These are phyloP conservation scores for Pristionchus fissidentatus DNA, from an alignment of 2,888 invertebrate genomes.

Conservation along the genomic window DNA sequence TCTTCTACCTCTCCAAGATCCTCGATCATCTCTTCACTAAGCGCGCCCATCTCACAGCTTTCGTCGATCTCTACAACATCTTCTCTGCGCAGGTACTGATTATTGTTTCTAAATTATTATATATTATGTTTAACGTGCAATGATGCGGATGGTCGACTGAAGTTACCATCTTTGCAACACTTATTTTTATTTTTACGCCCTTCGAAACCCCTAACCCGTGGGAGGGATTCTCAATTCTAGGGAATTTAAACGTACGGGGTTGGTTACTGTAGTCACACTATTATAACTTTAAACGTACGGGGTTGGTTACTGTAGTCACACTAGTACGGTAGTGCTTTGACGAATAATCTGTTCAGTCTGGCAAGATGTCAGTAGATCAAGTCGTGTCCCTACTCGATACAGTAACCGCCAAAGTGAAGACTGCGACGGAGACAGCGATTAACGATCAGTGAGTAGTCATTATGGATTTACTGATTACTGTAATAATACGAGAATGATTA, in stretches of 20 bases:
- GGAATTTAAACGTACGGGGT: no score
- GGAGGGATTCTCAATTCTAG: not conserved
- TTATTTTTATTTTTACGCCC: no score
- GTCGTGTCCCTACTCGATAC: constrained; percentile 8
- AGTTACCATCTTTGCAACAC: no score
- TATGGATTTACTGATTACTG: no score
- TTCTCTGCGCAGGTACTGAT: constrained; percentile 13
- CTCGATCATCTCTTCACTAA: constrained; percentile 39
- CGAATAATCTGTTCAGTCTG: not conserved
- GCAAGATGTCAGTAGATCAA: constrained; percentile 6
- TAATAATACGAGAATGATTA: no score
- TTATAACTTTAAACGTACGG: no score
- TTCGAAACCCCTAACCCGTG: not conserved
- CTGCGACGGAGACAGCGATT: not conserved
- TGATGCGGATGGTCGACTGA: no score
- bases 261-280: not conserved
- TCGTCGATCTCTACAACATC: constrained; percentile 1
- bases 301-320: not conserved
- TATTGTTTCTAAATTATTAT: not conserved
- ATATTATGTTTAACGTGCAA: not conserved
- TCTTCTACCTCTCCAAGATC: constrained; percentile 4
- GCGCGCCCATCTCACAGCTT: constrained; percentile 3
- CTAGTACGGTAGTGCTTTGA: not conserved
- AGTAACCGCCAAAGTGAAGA: constrained; percentile 28
- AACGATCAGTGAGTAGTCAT: constrained; percentile 34